A percentile compares a stretch with the other conserved stretches of the same genome.
Evolutionary conservation across 2,888 invertebrate genomes (phyloP).

Genomic region (Plagodis pulveraria): DNA sequence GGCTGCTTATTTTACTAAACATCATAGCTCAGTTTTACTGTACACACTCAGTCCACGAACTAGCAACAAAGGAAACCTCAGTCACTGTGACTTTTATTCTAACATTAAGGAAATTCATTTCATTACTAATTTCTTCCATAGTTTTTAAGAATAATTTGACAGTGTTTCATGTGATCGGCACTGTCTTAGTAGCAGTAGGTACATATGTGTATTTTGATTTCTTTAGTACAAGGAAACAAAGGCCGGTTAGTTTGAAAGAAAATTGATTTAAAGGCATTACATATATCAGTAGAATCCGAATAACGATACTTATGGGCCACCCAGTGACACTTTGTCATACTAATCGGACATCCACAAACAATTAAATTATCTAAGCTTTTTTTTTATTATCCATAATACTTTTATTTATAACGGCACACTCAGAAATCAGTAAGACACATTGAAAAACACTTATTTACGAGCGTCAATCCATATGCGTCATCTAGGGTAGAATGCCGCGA

Average conservation of each 20-base stretch:
- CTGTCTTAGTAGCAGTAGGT: slow-evolving; percentile 65
- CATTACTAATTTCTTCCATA: slow-evolving; percentile 68
- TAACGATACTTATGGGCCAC: too few relatives aligned
- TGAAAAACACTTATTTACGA: too few relatives aligned
- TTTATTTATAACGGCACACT: too few relatives aligned
- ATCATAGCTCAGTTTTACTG: slow-evolving; percentile 71
- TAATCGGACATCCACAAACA: too few relatives aligned
- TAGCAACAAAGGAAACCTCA: slow-evolving; percentile 71
- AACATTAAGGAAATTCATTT: slow-evolving; percentile 73
- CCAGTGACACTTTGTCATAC: too few relatives aligned
- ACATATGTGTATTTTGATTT: slow-evolving; percentile 76
- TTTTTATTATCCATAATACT: too few relatives aligned
- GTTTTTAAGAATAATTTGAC: slow-evolving; percentile 77
- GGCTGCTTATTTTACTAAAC: slow-evolving; percentile 62
- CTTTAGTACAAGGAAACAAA: slow-evolving; percentile 59
- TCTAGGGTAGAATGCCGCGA: too few relatives aligned
- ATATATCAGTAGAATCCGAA: background rate
- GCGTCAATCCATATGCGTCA: too few relatives aligned
- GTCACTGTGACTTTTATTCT: slow-evolving; percentile 75
- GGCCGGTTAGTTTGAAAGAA: slow-evolving; percentile 60
- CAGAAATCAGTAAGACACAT: too few relatives aligned
- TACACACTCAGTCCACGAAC: slow-evolving; percentile 68
- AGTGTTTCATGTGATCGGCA: slow-evolving; percentile 64
- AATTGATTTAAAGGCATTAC: slow-evolving; percentile 23
- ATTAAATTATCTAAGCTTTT: too few relatives aligned